A percentile compares a stretch with the other conserved stretches of the same genome.
phyloP scores from a whole-genome alignment of 2,888 invertebrate genomes.

The Steromphala cineraria region DNA sequence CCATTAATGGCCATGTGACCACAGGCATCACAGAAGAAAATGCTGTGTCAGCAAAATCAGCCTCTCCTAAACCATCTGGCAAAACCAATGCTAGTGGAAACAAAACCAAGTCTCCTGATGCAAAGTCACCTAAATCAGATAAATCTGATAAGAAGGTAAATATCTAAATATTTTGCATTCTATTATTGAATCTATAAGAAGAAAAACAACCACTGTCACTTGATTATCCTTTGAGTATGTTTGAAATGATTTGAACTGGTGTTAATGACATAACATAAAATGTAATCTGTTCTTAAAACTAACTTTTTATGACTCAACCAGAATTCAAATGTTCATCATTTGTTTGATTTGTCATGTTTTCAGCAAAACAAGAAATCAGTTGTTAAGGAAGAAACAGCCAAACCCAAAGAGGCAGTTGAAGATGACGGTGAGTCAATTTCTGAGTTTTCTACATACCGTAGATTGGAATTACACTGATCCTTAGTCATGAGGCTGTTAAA shows the following conservation, averaged over 20 bases:
- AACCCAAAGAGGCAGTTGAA: conserved; percentile 27
- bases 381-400: conserved; percentile 17
- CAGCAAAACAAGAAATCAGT: conserved; percentile 40
- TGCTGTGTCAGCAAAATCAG: conserved; percentile 24
- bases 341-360: not conserved
- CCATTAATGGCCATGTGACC: conserved; percentile 56
- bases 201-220: not conserved
- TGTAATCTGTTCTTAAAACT: too few species aligned
- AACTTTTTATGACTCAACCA: too few species aligned
- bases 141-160: conserved; percentile 48
- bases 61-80: conserved; percentile 45
- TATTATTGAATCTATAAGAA: too few species aligned
- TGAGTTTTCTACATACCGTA: too few species aligned
- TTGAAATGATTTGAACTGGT: too few species aligned
- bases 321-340: not conserved
- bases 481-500: too few species aligned
- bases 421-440: conserved; percentile 32
- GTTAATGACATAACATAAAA: too few species aligned
- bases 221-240: not conserved
- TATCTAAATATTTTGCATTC: not conserved
- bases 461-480: too few species aligned
- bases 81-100: conserved; percentile 36
- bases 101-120: conserved; percentile 28
- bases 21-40: conserved; percentile 36
- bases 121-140: conserved; percentile 31